Base-by-base conservation (phyloP, 2,797 vertebrate genomes). In the Sebastes flavidus region DNA sequence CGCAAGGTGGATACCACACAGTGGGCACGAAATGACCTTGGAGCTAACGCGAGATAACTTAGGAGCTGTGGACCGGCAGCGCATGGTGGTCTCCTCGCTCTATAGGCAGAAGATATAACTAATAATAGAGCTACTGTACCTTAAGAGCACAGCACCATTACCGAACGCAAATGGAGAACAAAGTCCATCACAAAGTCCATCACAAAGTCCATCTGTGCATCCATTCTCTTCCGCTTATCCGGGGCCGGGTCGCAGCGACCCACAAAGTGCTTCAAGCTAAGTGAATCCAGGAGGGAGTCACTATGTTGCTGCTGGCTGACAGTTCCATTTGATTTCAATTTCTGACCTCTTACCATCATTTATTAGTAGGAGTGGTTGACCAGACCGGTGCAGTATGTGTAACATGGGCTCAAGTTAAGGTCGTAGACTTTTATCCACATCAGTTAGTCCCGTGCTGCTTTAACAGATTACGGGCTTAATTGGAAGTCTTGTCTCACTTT, bases 401-500 rank as follows among this genome's bases (percentile, higher is more conserved):
- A 24, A 55, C 18, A 20, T 14, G 16, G 7, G 65, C 30, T 76
- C 46, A 71, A 67, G 54, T 62, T 65, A 63, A 67, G 66, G 65
- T 86, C 30, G 6, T n/a, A 18, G 49, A 68, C 59, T 75, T 75
- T 78, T 30, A 76, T 76, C 36, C 36, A 24, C 60, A 22, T 38
- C n/a, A 68, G 29, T 77, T 49, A 55, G 65, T 69, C 63, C 78
- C 69, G 7, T 3, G 52, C 67, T 66, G 78, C 32, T 80, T 74
- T 69, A 42, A 76, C 63, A 84, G 77, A 82, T 68, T 52, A 10
- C 8, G 10, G 27, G 70, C 72, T 78, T 81, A 83, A 80, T 84
- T 75, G n/a, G 62, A 84, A 79, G 65, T 68, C 75, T 70, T 72
- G 58, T 75, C 74, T 77, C n/a, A 4, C 27, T 67, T 79, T 71